A percentile compares a stretch with the other conserved stretches of the same genome.
Conservation (phyloP, 1,140 invertebrate genomes). For the Zaprionus inermis region DNA sequence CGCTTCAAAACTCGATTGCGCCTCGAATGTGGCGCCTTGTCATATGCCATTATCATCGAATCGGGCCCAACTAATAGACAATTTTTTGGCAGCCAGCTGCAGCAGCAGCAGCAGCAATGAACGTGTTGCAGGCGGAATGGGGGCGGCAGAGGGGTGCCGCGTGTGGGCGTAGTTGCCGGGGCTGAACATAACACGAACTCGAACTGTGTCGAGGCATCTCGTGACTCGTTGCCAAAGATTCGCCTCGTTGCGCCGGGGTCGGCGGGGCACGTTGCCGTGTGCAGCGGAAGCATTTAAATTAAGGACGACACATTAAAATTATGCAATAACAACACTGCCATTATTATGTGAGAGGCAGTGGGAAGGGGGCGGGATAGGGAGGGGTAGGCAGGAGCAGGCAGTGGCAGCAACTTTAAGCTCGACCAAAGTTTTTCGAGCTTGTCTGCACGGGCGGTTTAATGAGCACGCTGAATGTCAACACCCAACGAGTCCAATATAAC, state of each 20-base stretch:
- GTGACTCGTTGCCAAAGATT: constrained; percentile 75
- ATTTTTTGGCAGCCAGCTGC: constrained; percentile 74
- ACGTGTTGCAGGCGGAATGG: constrained; percentile 28
- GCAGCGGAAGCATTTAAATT: constrained; percentile 82
- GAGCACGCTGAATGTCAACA: constrained; percentile 78
- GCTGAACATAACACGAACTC: constrained; percentile 19
- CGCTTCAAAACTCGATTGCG: constrained; percentile 54
- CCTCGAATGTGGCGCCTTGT: constrained; percentile 79
- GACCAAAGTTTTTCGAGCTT: constrained; percentile 9
- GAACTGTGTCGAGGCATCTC: constrained; percentile 51
- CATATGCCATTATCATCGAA: constrained; percentile 80
- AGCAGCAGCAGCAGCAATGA: constrained; percentile 59
- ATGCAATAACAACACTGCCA: constrained; percentile 79
- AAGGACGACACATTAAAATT: constrained; percentile 82
- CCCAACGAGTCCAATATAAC: constrained; percentile 50
- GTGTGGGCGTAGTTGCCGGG: not conserved
- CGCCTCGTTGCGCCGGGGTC: constrained; percentile 18
- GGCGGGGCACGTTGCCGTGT: constrained; percentile 38
- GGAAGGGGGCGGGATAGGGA: not conserved
- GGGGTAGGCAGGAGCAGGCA: not conserved
- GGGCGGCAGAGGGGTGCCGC: not conserved
- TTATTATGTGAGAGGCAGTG: constrained; percentile 60
- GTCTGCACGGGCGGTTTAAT: constrained; percentile 55
- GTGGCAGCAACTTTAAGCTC: constrained; percentile 43
- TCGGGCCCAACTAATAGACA: constrained; percentile 78